Percentiles rank a stretch among this genome's conserved stretches.
phyloP scores from a whole-genome alignment of 92 coral and sea anemone genomes.

The Blastomussa wellsi region DNA sequence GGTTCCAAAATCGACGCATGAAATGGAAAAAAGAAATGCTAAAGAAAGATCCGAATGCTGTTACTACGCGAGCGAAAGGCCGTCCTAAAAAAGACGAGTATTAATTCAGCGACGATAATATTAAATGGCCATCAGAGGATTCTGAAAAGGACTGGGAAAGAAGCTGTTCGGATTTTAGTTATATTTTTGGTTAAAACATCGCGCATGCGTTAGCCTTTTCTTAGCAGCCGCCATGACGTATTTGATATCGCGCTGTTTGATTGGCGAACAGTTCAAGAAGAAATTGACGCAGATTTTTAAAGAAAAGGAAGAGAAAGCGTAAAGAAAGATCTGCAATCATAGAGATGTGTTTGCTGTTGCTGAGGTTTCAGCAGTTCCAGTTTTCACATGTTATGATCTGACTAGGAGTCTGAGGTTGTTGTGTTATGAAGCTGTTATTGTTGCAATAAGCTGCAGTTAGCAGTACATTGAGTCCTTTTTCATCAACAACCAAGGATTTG shows the following conservation, averaged over 20 bases:
- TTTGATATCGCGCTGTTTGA: background rate
- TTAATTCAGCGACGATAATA: slow-evolving; percentile 3
- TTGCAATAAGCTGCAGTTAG: background rate
- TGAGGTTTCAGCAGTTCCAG: background rate
- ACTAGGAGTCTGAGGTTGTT: background rate
- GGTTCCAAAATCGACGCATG: slow-evolving; percentile 99
- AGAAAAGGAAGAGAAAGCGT: too few relatives aligned
- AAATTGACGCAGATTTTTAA: background rate
- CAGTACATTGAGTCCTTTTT: background rate
- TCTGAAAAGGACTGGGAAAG: background rate
- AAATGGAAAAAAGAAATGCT: slow-evolving; percentile 96
- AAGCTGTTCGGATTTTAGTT: background rate
- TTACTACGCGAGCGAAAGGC: slow-evolving; percentile 84
- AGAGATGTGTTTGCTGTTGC: too few relatives aligned
- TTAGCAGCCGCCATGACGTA: background rate
- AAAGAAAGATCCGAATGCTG: slow-evolving; percentile 80
- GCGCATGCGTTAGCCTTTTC: background rate
- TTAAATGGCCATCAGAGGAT: background rate
- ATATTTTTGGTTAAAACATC: background rate
- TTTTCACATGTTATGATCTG: background rate
- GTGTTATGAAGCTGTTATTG: background rate
- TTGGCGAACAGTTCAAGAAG: background rate
- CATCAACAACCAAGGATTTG: background rate
- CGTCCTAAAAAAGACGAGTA: slow-evolving; percentile 85
- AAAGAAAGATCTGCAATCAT: background rate